phyloP scores from a whole-genome alignment of 2,888 invertebrate genomes.

The Agrochola circellaris region DNA sequence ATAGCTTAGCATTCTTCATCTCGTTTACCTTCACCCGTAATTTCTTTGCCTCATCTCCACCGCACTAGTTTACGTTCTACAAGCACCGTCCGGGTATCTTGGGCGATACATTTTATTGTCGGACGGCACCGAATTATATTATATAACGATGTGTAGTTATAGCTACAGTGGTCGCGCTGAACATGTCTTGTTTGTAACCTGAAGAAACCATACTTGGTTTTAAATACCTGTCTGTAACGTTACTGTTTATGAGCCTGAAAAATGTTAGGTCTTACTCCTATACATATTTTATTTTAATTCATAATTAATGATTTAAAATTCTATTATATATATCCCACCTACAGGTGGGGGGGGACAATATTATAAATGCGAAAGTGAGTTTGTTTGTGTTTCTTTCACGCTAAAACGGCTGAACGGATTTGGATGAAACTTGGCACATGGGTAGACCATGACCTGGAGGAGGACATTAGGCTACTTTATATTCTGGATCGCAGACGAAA shows the following conservation, averaged over 20 bases:
- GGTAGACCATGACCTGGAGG: too few relatives aligned
- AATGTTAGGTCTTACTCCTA: background rate
- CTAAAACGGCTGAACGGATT: too few relatives aligned
- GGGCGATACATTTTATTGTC: conserved; percentile 59
- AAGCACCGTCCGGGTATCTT: conserved; percentile 60
- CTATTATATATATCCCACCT: too few relatives aligned
- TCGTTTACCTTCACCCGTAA: background rate
- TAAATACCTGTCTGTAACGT: background rate
- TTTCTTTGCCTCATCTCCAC: background rate
- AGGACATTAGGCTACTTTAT: too few relatives aligned
- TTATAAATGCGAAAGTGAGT: too few relatives aligned
- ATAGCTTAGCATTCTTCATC: background rate
- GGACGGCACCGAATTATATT: conserved; percentile 53
- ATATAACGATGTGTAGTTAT: conserved; percentile 37
- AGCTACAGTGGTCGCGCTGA: background rate
- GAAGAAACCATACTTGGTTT: background rate
- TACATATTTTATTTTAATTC: background rate
- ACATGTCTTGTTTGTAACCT: conserved; percentile 15
- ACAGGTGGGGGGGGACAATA: background rate
- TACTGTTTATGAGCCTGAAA: background rate
- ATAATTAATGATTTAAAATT: background rate
- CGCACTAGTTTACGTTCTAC: conserved; percentile 60
- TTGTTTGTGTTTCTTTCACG: too few relatives aligned
- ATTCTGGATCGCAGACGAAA: too few relatives aligned
- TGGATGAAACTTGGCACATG: too few relatives aligned